These are phyloP conservation scores for Oikopleura dioica DNA, from an alignment of 23 tunicate species.

Conservation along the genomic window DNA sequence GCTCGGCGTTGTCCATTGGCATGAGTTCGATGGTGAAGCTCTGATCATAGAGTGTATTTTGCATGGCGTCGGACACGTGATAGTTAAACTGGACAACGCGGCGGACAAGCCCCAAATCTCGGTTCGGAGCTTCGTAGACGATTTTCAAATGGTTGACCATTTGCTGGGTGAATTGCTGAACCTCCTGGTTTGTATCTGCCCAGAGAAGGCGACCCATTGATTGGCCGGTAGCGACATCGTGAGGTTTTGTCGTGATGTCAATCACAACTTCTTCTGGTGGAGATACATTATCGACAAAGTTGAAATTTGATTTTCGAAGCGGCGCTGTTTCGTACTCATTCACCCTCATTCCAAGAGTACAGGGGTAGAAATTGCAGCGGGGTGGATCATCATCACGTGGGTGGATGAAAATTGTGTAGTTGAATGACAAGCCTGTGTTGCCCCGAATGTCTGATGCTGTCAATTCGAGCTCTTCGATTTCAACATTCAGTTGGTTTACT, in stretches of 20 bases:
- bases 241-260: slow-evolving; percentile 35
- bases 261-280: slow-evolving; percentile 24
- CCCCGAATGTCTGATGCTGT: neutral
- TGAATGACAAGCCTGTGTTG: neutral
- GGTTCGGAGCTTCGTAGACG: slow-evolving; percentile 69
- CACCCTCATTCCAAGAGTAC: neutral
- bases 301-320: neutral
- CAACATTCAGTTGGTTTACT: neutral
- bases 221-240: slow-evolving; percentile 26
- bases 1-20: slow-evolving; percentile 90
- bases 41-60: slow-evolving; percentile 63
- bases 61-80: slow-evolving; percentile 40
- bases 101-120: slow-evolving; percentile 62
- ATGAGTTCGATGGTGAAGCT: slow-evolving; percentile 42
- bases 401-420: neutral
- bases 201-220: slow-evolving; percentile 37
- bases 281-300: slow-evolving; percentile 54
- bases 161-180: slow-evolving; percentile 53
- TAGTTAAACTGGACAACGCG: slow-evolving; percentile 49
- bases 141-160: slow-evolving; percentile 81
- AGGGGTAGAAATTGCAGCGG: neutral
- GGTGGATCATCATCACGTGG: neutral
- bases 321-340: neutral
- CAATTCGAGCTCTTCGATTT: neutral
- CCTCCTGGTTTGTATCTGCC: slow-evolving; percentile 33